A percentile compares a stretch with the other conserved stretches of the same genome.
Conservation (phyloP, 92 coral and sea anemone species). For the Parazoanthus darwini region DNA sequence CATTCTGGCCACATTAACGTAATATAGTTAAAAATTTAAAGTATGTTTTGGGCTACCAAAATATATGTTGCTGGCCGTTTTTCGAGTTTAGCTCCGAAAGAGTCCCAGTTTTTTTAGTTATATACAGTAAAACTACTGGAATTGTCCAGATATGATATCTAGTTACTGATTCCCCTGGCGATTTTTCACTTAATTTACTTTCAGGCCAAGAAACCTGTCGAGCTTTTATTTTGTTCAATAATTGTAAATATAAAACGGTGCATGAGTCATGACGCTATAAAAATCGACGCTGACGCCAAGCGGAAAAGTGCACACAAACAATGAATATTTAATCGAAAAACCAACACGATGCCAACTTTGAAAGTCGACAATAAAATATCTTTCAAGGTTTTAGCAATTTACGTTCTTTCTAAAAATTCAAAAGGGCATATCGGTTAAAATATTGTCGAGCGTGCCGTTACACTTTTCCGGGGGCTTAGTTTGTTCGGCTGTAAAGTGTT, state of each 20-base stretch:
- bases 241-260: background rate
- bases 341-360: constrained; percentile 17
- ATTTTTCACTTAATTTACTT: background rate
- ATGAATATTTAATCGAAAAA: constrained; percentile 25
- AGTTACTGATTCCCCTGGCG: background rate
- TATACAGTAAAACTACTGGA: background rate
- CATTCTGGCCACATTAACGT: background rate
- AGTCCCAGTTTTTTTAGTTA: too few species aligned
- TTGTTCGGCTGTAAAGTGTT: too few species aligned
- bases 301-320: constrained; percentile 20
- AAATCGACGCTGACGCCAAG: constrained; percentile 24
- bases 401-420: background rate
- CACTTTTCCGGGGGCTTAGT: background rate
- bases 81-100: background rate
- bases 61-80: background rate
- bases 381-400: background rate
- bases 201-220: background rate
- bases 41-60: background rate
- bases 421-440: background rate
- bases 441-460: background rate
- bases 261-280: constrained; percentile 26
- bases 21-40: background rate
- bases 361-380: background rate
- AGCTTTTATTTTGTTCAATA: background rate
- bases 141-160: background rate